Evolutionary conservation across 2,113 vertebrate genomes (phyloP).

Genomic region (Nycticebus coucang): DNA sequence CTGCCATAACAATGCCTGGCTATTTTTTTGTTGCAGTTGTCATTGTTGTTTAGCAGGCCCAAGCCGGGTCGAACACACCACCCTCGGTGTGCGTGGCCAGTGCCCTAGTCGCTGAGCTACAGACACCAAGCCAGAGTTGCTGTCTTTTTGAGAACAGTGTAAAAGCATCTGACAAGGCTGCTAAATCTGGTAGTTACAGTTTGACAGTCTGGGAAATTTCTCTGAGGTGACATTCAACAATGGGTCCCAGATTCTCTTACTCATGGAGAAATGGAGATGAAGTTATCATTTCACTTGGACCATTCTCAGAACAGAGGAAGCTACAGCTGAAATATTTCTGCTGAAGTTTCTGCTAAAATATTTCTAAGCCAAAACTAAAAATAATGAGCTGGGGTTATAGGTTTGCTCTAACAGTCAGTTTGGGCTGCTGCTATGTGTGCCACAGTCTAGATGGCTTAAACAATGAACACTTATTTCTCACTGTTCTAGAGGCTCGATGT

Average conservation of each 20-base stretch:
- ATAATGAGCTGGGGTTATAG: background rate
- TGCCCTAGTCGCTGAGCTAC: too few relatives aligned
- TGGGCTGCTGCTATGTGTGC: background rate
- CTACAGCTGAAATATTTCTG: background rate
- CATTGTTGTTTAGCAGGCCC: too few relatives aligned
- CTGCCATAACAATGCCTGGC: too few relatives aligned
- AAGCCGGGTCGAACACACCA: too few relatives aligned
- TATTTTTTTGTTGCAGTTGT: too few relatives aligned
- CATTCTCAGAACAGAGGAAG: background rate
- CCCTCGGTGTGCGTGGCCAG: too few relatives aligned
- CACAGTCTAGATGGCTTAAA: background rate
- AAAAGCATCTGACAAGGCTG: background rate
- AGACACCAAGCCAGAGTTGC: too few relatives aligned
- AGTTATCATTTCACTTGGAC: background rate
- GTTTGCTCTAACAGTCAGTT: background rate
- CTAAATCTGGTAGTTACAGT: background rate
- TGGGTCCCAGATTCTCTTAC: background rate
- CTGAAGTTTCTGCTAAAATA: background rate
- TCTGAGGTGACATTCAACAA: background rate
- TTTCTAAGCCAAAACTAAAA: slow-evolving; percentile 32
- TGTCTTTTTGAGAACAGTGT: slow-evolving; percentile 12
- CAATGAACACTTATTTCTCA: background rate
- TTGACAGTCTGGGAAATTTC: background rate
- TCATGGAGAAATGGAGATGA: background rate
- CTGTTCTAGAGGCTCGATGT: background rate